Base-by-base conservation (phyloP, 2,888 invertebrate species). In the Pammene aurita region DNA sequence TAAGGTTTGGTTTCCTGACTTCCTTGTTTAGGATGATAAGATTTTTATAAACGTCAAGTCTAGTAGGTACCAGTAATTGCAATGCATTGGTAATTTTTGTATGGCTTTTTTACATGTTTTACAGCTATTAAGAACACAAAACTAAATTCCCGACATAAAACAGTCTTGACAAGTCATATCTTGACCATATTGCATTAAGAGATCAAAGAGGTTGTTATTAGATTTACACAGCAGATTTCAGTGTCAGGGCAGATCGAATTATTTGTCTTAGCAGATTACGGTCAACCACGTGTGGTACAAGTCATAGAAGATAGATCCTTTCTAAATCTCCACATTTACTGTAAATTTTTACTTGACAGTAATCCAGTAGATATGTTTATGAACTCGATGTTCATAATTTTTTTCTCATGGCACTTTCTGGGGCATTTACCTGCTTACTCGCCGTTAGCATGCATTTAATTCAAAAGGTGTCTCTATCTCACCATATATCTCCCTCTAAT, bases 211-310 rank as follows among this genome's bases (percentile, higher is more conserved):
- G 1, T 42, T 14, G 35, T 44, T 26, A 50, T 52, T 50, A 16
- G 35, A 41, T 56, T 44, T 42, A 63, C 50, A 63, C 63, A 48
- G 48, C 16, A 52, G 57, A 44, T 63, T 44, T 63, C 50, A 50
- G 63, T 57, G 62, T 54, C 62, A 16, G 60, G 14, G 42, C 48
- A 55, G 41, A 26, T 46, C 62, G 50, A 44, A 67, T 62, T 63
- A 63, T 54, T 55, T 38, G 67, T 62, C 62, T 55, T 60, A 46
- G 41, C 38, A 35, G 38, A 67, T 67, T 63, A 63, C 41, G 62
- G 67, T 67, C 42, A 56, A 16, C 13, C 11, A 7, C 5, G 18
- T 35, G 41, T 63, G 67, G 62, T 50, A 16, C 42, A 67, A 63
- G 56, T 35, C 0, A 46, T 26, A 14, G 16, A 34, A 4, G n/a